Percentiles rank a stretch among this genome's conserved stretches.
Evolutionary conservation across 2,888 invertebrate genomes (phyloP).

Genomic region (Dioctria linearis): DNA sequence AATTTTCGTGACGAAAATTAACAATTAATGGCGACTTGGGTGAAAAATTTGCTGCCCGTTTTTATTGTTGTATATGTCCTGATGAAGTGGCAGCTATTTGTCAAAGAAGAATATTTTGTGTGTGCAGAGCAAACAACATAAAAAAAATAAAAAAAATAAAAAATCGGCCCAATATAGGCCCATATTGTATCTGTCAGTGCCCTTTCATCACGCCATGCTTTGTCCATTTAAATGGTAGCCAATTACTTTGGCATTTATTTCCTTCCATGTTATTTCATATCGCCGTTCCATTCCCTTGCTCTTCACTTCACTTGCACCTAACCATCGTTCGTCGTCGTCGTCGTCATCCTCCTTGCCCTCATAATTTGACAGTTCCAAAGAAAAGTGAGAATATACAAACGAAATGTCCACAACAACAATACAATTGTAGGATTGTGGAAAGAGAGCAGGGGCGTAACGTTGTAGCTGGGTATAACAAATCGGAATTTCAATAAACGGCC

Average conservation of each 20-base stretch:
- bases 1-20: constrained; percentile 39
- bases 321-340: too few relatives aligned
- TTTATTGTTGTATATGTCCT: too few relatives aligned
- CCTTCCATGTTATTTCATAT: not conserved
- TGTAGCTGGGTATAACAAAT: not conserved
- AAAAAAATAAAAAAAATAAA: too few relatives aligned
- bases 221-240: constrained; percentile 17
- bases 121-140: not conserved
- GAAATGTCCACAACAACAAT: too few relatives aligned
- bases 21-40: not conserved
- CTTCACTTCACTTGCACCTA: too few relatives aligned
- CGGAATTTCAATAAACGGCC: constrained; percentile 9
- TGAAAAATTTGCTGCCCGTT: constrained; percentile 21
- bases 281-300: too few relatives aligned
- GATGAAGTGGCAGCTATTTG: constrained; percentile 1
- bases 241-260: constrained; percentile 23
- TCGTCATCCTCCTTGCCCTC: too few relatives aligned
- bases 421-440: too few relatives aligned
- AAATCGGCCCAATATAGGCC: not conserved
- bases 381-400: too few relatives aligned
- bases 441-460: too few relatives aligned
- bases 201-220: too few relatives aligned
- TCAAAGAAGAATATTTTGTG: not conserved
- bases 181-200: constrained; percentile 1
- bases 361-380: too few relatives aligned